Conservation (phyloP, 1,140 invertebrate genomes). For the Rhynchophorus ferrugineus region DNA sequence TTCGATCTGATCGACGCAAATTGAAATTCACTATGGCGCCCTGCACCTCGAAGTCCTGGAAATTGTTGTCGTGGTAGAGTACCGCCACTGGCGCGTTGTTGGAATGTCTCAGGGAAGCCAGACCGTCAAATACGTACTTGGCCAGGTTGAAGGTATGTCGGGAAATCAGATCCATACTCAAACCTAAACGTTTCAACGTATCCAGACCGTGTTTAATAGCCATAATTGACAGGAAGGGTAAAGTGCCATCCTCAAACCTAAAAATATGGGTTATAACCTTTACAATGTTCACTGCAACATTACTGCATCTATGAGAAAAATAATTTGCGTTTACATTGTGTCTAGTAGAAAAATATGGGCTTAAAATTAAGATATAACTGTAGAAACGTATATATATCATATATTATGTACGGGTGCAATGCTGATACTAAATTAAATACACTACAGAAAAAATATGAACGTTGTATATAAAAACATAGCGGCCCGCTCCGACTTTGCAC, state of each 20-base stretch:
- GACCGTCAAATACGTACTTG: conserved; percentile 58
- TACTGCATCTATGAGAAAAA: no score
- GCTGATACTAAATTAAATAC: no score
- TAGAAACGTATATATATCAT: no score
- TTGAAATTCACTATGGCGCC: conserved; percentile 89
- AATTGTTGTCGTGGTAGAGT: conserved; percentile 68
- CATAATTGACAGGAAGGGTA: conserved; percentile 80
- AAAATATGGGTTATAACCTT: conserved; percentile 4
- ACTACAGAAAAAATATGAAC: no score
- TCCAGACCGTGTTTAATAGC: conserved; percentile 77
- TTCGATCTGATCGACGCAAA: conserved; percentile 64
- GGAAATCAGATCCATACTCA: conserved; percentile 58
- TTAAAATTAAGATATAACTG: no score
- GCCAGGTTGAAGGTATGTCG: conserved; percentile 71
- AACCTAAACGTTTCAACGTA: conserved; percentile 49
- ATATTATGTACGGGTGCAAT: no score
- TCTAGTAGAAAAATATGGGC: no score
- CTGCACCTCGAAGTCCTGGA: conserved; percentile 56
- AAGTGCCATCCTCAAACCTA: conserved; percentile 92
- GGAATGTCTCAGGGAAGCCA: conserved; percentile 58
- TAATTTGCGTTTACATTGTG: no score
- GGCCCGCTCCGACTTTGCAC: no score
- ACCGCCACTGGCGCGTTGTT: conserved; percentile 65
- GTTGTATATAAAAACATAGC: no score
- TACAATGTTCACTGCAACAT: no score